Evolutionary conservation across 1,140 invertebrate genomes (phyloP).

Genomic region (Anastatus disparis): DNA sequence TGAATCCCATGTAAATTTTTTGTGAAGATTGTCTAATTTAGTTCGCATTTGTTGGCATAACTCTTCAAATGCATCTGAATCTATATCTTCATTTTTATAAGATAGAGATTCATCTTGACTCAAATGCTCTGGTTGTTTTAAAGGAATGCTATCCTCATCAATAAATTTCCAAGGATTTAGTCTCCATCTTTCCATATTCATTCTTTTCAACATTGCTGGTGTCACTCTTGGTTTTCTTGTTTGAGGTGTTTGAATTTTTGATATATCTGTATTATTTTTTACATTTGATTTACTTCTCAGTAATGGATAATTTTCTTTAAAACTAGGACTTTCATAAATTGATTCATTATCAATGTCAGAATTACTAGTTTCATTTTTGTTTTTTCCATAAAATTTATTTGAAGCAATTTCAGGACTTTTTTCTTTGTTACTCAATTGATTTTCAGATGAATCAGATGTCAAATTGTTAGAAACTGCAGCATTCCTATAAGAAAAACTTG

Average conservation of each 20-base stretch:
- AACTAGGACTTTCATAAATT: no score
- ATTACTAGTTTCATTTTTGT: no score
- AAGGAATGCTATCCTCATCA: slow-evolving; percentile 44
- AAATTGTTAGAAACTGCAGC: not conserved
- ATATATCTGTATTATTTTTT: not conserved
- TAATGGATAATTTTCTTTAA: no score
- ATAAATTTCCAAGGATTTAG: slow-evolving; percentile 23
- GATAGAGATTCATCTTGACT: slow-evolving; percentile 36
- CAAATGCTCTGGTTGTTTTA: slow-evolving; percentile 22
- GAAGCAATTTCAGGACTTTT: no score
- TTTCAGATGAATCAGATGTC: not conserved
- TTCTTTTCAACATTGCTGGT: not conserved
- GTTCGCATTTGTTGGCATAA: slow-evolving; percentile 38
- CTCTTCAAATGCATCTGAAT: slow-evolving; percentile 40
- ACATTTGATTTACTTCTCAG: not conserved
- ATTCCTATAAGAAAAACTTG: not conserved
- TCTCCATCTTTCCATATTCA: slow-evolving; percentile 29
- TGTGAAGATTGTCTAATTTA: slow-evolving; percentile 46
- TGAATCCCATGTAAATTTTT: slow-evolving; percentile 39
- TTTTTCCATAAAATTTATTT: no score
- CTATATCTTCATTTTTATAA: slow-evolving; percentile 37
- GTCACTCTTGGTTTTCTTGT: not conserved
- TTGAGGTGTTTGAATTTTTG: not conserved
- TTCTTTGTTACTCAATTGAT: not conserved
- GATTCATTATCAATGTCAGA: no score